Evolutionary conservation across 2,888 invertebrate species (phyloP), one percentile per base, ranked within the genome.

Genomic region (Periphyllus acericola): DNA sequence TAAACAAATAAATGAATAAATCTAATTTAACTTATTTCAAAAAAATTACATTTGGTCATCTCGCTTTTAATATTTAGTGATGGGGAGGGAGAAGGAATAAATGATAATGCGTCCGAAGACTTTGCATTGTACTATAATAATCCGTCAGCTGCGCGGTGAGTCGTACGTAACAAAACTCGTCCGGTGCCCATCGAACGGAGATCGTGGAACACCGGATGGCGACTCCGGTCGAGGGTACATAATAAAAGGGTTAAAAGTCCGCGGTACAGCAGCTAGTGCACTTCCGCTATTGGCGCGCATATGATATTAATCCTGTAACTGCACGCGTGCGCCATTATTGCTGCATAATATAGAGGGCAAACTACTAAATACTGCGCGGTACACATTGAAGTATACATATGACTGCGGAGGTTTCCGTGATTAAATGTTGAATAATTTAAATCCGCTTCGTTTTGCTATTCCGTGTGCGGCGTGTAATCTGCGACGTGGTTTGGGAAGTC

Each of bases 351-450:
- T 79, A 86, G 32, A 52, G 71, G 46, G 21, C 71, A 46, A 25
- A 76, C 9, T n/a, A 9, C 3, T n/a, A 68, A 60, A 68, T 29
- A 74, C 36, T 32, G 74, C 36, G 6, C 34, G 14, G 32, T 25
- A 74, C 3, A 60, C 32, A 25, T 14, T 55, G 21, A 21, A 17
- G 32, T 32, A 11, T 52, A 66, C 66, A 9, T 19, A 25, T 25
- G 74, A 79, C 32, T 46, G 46, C 32, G 46, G 72, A 79, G 55
- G 55, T 86, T 34, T 36, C 79, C 34, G 55, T 72, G 86, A 80
- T 80, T 60, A 72, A 80, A 86, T 40, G 71, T 34, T 80, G 86
- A 86, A 86, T 86, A 86, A 86, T 86, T 86, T 80, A 80, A 86
- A 86, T 55, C 55, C 80, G 66, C 46, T 55, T 72, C 32, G 78